A percentile compares a stretch with the other conserved stretches of the same genome.
These are phyloP conservation scores for Drosophila micromelanica DNA, from an alignment of 1,140 invertebrate species.

Conservation along the genomic window DNA sequence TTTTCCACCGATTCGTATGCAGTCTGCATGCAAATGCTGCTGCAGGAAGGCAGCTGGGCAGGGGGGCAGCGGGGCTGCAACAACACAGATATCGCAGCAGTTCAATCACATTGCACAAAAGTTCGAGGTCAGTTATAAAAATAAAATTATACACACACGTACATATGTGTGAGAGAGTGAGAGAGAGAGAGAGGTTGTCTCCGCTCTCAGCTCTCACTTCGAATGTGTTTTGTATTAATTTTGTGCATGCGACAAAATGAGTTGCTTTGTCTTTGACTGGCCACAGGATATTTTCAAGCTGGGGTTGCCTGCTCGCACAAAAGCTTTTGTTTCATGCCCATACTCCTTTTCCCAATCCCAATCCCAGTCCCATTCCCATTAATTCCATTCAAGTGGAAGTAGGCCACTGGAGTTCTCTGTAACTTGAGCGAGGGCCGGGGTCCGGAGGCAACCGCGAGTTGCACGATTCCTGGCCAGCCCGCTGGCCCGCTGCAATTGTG, in stretches of 20 bases:
- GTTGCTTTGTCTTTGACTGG: constrained; percentile 74
- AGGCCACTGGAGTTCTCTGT: constrained; percentile 78
- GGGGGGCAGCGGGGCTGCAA: constrained; percentile 33
- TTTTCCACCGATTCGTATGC: constrained; percentile 55
- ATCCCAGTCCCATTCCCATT: constrained; percentile 24
- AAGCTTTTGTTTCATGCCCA: constrained; percentile 57
- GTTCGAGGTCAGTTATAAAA: constrained; percentile 83
- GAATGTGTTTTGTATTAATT: constrained; percentile 78
- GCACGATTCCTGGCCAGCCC: constrained; percentile 24
- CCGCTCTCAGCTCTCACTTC: constrained; percentile 27
- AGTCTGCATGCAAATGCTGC: constrained; percentile 75
- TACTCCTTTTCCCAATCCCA: neutral
- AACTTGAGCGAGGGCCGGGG: constrained; percentile 48
- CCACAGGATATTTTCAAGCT: constrained; percentile 52
- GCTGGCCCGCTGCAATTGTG: constrained; percentile 60
- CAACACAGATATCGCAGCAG: constrained; percentile 71
- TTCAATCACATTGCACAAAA: constrained; percentile 84
- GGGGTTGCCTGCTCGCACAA: constrained; percentile 49
- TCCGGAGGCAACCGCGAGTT: constrained; percentile 27
- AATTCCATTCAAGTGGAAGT: constrained; percentile 75
- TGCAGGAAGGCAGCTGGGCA: too few species aligned
- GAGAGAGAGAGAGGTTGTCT: constrained; percentile 6
- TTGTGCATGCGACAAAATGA: constrained; percentile 75
- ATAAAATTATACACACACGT: constrained; percentile 63
- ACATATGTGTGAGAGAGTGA: neutral